Conservation (phyloP, 2,888 invertebrate species). For the Drosophila cognata region DNA sequence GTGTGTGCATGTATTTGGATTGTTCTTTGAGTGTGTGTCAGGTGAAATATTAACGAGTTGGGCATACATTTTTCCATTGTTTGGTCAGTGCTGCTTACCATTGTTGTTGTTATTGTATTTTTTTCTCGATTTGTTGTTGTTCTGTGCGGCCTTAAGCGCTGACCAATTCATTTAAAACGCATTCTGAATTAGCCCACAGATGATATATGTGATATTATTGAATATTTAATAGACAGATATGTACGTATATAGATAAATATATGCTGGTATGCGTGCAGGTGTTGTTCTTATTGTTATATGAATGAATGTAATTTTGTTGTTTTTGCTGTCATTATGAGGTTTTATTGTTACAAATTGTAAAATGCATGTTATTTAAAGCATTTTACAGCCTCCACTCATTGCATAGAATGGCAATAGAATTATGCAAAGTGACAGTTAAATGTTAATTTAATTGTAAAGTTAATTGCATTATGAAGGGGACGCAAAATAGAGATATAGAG, state of each 20-base stretch:
- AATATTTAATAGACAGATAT: slow-evolving; percentile 26
- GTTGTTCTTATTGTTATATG: slow-evolving; percentile 26
- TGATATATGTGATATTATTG: slow-evolving; percentile 26
- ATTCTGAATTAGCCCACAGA: slow-evolving; percentile 35
- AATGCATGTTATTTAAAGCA: slow-evolving; percentile 47
- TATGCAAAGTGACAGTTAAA: slow-evolving; percentile 37
- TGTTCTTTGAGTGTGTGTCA: slow-evolving; percentile 28
- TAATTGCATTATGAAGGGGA: slow-evolving; percentile 41
- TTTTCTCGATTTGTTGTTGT: slow-evolving; percentile 6
- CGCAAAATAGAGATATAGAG: not conserved
- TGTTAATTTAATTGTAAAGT: slow-evolving; percentile 47
- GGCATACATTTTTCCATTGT: slow-evolving; percentile 44
- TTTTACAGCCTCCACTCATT: slow-evolving; percentile 34
- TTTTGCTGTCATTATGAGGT: slow-evolving; percentile 9
- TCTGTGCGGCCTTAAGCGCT: slow-evolving; percentile 28
- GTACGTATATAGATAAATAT: slow-evolving; percentile 2
- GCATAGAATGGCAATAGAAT: slow-evolving; percentile 37
- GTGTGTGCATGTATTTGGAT: not conserved
- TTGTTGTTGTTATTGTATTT: slow-evolving; percentile 2
- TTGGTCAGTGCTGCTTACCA: slow-evolving; percentile 22
- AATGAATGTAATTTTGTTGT: not conserved
- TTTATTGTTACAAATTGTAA: slow-evolving; percentile 57
- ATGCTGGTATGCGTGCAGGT: slow-evolving; percentile 8
- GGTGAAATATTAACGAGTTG: slow-evolving; percentile 67
- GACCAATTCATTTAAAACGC: slow-evolving; percentile 52